Evolutionary conservation across 1,140 invertebrate species (phyloP).

Genomic region (Chrysomallon squamiferum): DNA sequence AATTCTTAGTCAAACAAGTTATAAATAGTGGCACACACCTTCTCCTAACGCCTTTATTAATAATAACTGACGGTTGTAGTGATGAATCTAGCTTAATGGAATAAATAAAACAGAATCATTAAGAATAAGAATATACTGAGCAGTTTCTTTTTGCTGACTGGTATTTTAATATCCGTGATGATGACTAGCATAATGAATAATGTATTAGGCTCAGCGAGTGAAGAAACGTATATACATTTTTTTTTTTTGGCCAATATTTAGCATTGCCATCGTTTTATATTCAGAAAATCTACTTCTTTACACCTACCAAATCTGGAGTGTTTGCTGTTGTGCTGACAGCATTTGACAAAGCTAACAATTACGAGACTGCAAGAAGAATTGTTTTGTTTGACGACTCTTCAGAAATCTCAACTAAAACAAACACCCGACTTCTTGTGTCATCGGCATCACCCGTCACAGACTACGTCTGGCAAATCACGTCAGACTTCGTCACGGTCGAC

Average conservation of each 20-base stretch:
- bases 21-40: not conserved
- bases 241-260: too few relatives aligned
- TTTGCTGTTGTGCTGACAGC: constrained; percentile 22
- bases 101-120: too few relatives aligned
- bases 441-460: constrained; percentile 14
- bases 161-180: too few relatives aligned
- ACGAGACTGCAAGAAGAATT: constrained; percentile 21
- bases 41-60: not conserved
- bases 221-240: too few relatives aligned
- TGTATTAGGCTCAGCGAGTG: too few relatives aligned
- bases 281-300: not conserved
- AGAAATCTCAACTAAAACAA: not conserved
- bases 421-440: constrained; percentile 9
- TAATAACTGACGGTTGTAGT: not conserved
- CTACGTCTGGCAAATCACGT: constrained; percentile 15
- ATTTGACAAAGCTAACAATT: constrained; percentile 31
- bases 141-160: too few relatives aligned
- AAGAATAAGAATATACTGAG: too few relatives aligned
- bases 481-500: constrained; percentile 8
- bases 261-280: not conserved
- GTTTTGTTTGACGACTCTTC: constrained; percentile 26
- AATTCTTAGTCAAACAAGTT: not conserved
- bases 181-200: too few relatives aligned
- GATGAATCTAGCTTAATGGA: too few relatives aligned
- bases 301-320: constrained; percentile 15